Evolutionary conservation across 2,888 invertebrate species (phyloP), one percentile per base, ranked within the genome.

Genomic region (Philaethria dido): DNA sequence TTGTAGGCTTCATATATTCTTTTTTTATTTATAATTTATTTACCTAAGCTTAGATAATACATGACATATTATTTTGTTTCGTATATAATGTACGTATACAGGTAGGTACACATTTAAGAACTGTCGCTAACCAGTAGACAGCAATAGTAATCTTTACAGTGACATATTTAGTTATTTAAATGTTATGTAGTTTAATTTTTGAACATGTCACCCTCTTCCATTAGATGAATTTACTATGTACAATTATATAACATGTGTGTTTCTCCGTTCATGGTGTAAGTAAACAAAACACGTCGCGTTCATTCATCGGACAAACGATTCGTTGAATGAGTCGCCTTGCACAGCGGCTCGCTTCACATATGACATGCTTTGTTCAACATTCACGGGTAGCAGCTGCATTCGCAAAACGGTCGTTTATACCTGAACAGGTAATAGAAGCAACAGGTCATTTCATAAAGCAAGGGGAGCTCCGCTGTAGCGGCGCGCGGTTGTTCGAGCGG

Each of bases 341-440:
- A 74, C 73, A 75, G 73, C 75, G 77, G 74, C 74, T 76, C 75
- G 74, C 77, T 73, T 77, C 77, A 84, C 84, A 84, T 82, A 83
- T 87, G 87, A 85, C 82, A 78, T 75, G 80, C 85, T 86, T 88
- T 87, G 87, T 88, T 86, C 52, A 33, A 16, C 29, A 33, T 16
- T 29, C 80, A 78, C 76, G 73, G 76, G 78, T 79, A 82, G 86
- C 91, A 89, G 90, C 91, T 91, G 89, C 82, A 77, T 72, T 77
- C 80, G 87, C 85, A 76, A 87, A 87, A 85, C 86, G 84, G 82
- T 81, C 83, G 83, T 79, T 82, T 84, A 81, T 77, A 77, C 91
- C 90, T 90, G 90, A 83, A 85, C 91, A 91, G 92, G 92, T 90
- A 91, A 87, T 83, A 84, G 85, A 85, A 88, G 90, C 91, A 91